Conservation (phyloP, 2,113 vertebrate species). For the Eonycteris spelaea region DNA sequence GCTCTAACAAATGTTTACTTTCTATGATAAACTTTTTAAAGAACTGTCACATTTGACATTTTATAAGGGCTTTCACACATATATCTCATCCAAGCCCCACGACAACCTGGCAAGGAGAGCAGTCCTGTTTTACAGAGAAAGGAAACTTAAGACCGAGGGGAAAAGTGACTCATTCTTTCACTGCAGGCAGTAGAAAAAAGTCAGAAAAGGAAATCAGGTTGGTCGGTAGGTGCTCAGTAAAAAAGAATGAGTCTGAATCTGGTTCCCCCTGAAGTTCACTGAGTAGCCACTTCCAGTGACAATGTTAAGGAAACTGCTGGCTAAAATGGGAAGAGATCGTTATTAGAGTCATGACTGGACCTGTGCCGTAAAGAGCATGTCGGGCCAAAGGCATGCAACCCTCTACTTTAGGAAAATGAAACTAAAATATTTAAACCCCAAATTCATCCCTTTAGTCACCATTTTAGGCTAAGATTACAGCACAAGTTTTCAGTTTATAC, state of each 20-base stretch:
- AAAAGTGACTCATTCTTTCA: background rate
- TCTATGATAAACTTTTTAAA: background rate
- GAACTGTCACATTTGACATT: background rate
- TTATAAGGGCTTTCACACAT: background rate
- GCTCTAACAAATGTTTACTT: background rate
- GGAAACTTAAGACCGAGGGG: background rate
- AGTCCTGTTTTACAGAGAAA: background rate
- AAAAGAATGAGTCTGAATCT: constrained; percentile 42
- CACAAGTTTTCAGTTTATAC: background rate
- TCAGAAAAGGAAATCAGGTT: background rate
- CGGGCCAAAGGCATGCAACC: background rate
- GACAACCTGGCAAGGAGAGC: background rate
- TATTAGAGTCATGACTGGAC: constrained; percentile 53
- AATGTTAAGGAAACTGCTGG: constrained; percentile 39
- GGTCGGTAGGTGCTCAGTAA: background rate
- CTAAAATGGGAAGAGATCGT: constrained; percentile 44
- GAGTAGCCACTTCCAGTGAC: constrained; percentile 62
- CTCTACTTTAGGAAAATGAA: background rate
- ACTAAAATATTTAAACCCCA: background rate
- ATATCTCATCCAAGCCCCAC: background rate
- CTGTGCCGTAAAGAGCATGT: background rate
- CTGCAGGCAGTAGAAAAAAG: background rate
- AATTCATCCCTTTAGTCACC: background rate
- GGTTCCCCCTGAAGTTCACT: constrained; percentile 54
- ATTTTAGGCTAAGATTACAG: constrained; percentile 26